phyloP scores from a whole-genome alignment of 2,113 vertebrate genomes.

The Ondatra zibethicus region DNA sequence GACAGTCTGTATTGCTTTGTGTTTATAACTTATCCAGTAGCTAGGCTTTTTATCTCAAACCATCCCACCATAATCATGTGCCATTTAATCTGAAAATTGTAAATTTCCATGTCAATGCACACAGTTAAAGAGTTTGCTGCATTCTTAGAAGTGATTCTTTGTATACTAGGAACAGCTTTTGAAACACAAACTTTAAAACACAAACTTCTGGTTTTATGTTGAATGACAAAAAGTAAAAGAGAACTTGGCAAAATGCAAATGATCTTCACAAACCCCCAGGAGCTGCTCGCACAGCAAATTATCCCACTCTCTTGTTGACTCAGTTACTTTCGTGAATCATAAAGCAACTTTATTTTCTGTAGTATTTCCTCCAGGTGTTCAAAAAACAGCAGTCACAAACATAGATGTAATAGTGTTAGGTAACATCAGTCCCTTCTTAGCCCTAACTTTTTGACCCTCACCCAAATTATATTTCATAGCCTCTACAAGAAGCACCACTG shows the following conservation, averaged over 20 bases:
- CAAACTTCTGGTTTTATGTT: conserved; percentile 1
- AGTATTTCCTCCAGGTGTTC: neutral
- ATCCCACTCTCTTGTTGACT: neutral
- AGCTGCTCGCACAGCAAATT: neutral
- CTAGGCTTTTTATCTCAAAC: neutral
- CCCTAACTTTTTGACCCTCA: neutral
- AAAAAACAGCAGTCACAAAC: neutral
- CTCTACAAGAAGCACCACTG: neutral
- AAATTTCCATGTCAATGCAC: neutral
- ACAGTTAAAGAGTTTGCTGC: neutral
- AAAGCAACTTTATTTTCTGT: conserved; percentile 20
- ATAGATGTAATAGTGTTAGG: neutral
- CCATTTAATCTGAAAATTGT: neutral
- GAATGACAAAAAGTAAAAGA: conserved; percentile 43
- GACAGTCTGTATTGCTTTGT: neutral
- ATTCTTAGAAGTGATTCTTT: neutral
- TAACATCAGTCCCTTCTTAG: neutral
- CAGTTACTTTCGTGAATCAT: neutral
- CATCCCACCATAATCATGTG: neutral
- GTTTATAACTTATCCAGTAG: neutral
- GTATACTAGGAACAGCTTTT: neutral
- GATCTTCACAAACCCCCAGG: neutral
- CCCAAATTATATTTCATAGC: neutral
- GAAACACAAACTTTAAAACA: conserved; percentile 6
- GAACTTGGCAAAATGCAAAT: conserved; percentile 33